phyloP scores from a whole-genome alignment of 2,888 invertebrate species.

The Lymantria dispar region DNA sequence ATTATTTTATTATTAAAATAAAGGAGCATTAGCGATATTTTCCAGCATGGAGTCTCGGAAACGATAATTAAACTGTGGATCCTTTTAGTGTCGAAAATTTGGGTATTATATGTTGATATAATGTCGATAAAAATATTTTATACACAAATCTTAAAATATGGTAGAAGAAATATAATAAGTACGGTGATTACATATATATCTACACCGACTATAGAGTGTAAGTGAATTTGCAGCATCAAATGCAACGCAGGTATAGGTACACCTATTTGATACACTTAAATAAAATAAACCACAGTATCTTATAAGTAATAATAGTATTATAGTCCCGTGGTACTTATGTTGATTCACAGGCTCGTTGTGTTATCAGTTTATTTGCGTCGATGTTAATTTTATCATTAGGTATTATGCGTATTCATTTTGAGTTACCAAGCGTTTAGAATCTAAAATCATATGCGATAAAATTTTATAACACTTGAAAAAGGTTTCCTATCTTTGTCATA shows the following conservation, averaged over 20 bases:
- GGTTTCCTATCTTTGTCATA: not conserved
- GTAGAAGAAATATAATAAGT: no score
- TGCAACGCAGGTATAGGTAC: conserved; percentile 15
- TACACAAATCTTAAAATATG: no score
- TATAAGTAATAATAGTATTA: conserved; percentile 1
- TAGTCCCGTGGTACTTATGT: conserved; percentile 10
- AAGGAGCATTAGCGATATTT: no score
- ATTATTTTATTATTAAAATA: no score
- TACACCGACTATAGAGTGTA: no score
- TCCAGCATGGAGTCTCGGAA: no score
- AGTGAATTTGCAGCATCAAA: conserved; percentile 21
- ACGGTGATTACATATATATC: no score
- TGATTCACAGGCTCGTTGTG: conserved; percentile 27
- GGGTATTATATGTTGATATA: no score
- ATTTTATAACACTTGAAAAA: conserved; percentile 1
- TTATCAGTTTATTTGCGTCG: conserved; percentile 34
- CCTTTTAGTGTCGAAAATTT: no score
- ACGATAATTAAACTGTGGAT: no score
- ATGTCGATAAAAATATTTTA: no score
- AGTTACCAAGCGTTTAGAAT: conserved; percentile 7
- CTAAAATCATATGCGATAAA: conserved; percentile 1
- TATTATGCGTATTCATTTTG: conserved; percentile 14
- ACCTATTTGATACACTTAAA: conserved; percentile 2
- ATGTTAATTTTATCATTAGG: conserved; percentile 26
- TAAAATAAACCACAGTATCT: conserved; percentile 10